These are phyloP conservation scores for Crax fasciolata DNA, from an alignment of 2,797 vertebrate genomes.

Conservation along the genomic window DNA sequence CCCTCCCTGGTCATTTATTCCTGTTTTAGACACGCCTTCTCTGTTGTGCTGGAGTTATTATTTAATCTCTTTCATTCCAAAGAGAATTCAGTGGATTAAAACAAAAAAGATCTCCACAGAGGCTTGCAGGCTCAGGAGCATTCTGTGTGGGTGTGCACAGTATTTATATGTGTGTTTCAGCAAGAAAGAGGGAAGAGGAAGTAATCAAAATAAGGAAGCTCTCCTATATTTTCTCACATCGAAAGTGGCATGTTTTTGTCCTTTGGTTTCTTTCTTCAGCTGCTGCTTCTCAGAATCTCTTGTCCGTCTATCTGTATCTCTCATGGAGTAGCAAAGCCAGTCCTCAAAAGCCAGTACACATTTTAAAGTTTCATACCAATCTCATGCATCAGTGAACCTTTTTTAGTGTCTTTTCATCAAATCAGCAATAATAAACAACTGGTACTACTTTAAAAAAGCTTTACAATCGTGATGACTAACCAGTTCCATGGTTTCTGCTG, in stretches of 20 bases:
- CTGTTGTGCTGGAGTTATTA: constrained; percentile 1
- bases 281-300: neutral
- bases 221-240: constrained; percentile 14
- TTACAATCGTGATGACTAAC: neutral
- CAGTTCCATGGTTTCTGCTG: neutral
- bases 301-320: neutral
- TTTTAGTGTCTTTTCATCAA: neutral
- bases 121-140: neutral
- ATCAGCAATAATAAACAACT: neutral
- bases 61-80: constrained; percentile 53
- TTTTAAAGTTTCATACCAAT: constrained; percentile 16
- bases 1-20: neutral
- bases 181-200: constrained; percentile 18
- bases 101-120: constrained; percentile 1
- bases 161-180: neutral
- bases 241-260: constrained; percentile 3
- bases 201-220: constrained; percentile 32
- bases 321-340: neutral
- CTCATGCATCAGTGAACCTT: neutral
- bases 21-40: neutral
- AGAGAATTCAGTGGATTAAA: constrained; percentile 45
- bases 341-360: neutral
- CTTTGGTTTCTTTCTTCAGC: constrained; percentile 4
- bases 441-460: constrained; percentile 10
- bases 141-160: neutral